Evolutionary conservation across 2,888 invertebrate genomes (phyloP).

Genomic region (Drosophila kokeensis): DNA sequence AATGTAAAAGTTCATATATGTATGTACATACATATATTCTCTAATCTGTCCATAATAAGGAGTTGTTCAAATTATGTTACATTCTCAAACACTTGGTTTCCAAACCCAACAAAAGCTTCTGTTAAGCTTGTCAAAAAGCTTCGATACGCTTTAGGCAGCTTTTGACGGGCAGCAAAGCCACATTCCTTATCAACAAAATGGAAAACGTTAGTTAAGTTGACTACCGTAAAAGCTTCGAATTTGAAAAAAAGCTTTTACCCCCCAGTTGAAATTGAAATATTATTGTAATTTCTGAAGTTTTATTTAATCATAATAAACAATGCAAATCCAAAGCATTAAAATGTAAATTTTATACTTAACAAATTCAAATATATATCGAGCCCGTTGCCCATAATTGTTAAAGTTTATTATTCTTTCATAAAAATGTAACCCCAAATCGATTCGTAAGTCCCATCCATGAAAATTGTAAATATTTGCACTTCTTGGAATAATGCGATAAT

Average conservation of each 20-base stretch:
- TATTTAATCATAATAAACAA: constrained; percentile 70
- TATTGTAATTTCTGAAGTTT: constrained; percentile 32
- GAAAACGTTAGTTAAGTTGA: background rate
- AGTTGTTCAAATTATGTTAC: background rate
- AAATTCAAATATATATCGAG: constrained; percentile 30
- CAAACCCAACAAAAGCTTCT: background rate
- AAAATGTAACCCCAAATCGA: constrained; percentile 25
- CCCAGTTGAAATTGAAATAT: background rate
- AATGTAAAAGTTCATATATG: background rate
- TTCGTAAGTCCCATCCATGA: constrained; percentile 32
- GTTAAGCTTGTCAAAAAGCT: constrained; percentile 12
- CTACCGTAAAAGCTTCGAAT: background rate
- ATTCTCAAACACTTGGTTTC: background rate
- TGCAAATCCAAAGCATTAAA: constrained; percentile 77
- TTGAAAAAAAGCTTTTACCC: background rate
- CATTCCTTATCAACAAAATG: background rate
- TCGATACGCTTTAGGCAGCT: background rate
- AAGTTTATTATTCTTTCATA: constrained; percentile 11
- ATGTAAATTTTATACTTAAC: constrained; percentile 61
- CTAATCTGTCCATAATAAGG: background rate
- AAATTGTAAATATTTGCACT: constrained; percentile 63
- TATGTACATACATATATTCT: too few species aligned
- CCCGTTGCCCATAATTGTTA: constrained; percentile 32
- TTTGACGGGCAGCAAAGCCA: fast-evolving
- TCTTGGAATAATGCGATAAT: constrained; percentile 39